phyloP scores from a whole-genome alignment of 2,797 vertebrate species.

The Fratercula arctica region DNA sequence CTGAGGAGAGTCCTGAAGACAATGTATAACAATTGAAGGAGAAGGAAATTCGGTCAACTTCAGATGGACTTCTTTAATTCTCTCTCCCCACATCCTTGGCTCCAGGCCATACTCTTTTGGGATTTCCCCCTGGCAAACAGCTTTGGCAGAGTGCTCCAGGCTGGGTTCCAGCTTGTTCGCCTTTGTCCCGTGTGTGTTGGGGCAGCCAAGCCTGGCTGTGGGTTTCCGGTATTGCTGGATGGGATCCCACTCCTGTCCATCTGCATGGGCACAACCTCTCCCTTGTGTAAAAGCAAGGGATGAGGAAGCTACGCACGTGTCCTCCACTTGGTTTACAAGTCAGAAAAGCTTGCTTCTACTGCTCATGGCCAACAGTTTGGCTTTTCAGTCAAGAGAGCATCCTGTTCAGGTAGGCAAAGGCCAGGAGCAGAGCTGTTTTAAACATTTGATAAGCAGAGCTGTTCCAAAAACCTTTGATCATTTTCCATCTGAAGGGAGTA shows the following conservation, averaged over 20 bases:
- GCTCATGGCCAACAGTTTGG: background rate
- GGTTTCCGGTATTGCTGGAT: background rate
- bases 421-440: background rate
- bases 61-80: background rate
- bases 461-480: background rate
- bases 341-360: background rate
- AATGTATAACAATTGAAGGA: background rate
- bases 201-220: constrained; percentile 24
- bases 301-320: background rate
- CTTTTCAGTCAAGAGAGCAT: background rate
- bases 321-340: background rate
- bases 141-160: constrained; percentile 37
- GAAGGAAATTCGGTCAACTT: background rate
- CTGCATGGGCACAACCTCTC: background rate
- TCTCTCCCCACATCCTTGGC: constrained; percentile 13
- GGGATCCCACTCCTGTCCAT: background rate
- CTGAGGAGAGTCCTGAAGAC: background rate
- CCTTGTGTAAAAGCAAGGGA: background rate
- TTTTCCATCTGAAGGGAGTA: background rate
- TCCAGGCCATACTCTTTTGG: constrained; percentile 33
- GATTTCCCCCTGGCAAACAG: constrained; percentile 55
- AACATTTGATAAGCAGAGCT: background rate
- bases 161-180: constrained; percentile 41
- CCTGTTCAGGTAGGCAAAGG: background rate
- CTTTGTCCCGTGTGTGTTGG: constrained; percentile 1